phyloP scores from a whole-genome alignment of 53 echinoderm and acorn worm species.

The Glandiceps talaboti region DNA sequence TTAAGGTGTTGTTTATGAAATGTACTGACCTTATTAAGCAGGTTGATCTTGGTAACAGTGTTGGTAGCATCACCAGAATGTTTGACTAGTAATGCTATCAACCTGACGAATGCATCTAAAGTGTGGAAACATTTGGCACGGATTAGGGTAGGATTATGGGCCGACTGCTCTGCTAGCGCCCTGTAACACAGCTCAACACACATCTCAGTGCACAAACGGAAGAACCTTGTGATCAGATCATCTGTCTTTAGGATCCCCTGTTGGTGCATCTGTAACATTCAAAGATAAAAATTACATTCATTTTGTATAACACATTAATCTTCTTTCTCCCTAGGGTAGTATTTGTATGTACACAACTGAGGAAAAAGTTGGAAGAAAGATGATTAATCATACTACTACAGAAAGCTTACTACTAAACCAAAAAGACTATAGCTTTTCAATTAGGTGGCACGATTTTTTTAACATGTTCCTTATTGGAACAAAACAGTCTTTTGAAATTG shows the following conservation, averaged over 20 bases:
- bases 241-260: constrained; percentile 98
- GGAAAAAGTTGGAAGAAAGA: too few relatives aligned
- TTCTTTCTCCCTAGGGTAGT: too few relatives aligned
- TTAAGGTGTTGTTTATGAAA: too few relatives aligned
- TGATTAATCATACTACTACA: too few relatives aligned
- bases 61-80: constrained; percentile 96
- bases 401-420: too few relatives aligned
- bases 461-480: too few relatives aligned
- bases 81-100: constrained; percentile 89
- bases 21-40: constrained; percentile 70
- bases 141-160: constrained; percentile 81
- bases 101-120: constrained; percentile 86
- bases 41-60: constrained; percentile 97
- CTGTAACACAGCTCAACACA: constrained; percentile 96
- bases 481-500: too few relatives aligned
- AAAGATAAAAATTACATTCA: too few relatives aligned
- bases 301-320: too few relatives aligned
- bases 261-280: constrained; percentile 91
- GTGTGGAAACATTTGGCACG: constrained; percentile 98
- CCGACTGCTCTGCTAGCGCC: constrained; percentile 69
- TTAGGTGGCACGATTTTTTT: too few relatives aligned
- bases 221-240: constrained; percentile 97
- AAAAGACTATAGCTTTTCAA: too few relatives aligned
- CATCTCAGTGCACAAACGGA: constrained; percentile 98
- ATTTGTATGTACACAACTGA: too few relatives aligned